A percentile compares a stretch with the other conserved stretches of the same genome.
Conservation (phyloP, 1,140 invertebrate species). For the Venturia canescens region DNA sequence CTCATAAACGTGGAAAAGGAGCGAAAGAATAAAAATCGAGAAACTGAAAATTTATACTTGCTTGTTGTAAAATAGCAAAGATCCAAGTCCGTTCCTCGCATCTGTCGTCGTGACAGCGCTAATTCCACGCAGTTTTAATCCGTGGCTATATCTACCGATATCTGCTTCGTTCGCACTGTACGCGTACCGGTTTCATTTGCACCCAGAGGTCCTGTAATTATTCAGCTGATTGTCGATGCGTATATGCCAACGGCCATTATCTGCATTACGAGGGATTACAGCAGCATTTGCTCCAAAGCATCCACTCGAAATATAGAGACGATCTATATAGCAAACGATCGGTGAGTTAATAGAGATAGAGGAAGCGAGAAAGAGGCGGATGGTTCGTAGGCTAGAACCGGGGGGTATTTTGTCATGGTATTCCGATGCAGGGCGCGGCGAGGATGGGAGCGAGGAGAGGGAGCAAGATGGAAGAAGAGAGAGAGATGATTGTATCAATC, state of each 20-base stretch:
- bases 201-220: constrained; percentile 41
- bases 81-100: too few relatives aligned
- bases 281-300: constrained; percentile 50
- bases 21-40: too few relatives aligned
- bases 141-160: not conserved
- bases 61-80: too few relatives aligned
- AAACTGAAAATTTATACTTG: too few relatives aligned
- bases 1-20: too few relatives aligned
- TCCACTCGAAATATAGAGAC: constrained; percentile 30
- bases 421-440: not conserved
- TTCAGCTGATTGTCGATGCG: constrained; percentile 41
- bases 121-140: too few relatives aligned
- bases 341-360: constrained; percentile 44
- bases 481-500: constrained; percentile 40
- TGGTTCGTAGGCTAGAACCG: not conserved
- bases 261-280: constrained; percentile 50
- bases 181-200: constrained; percentile 38
- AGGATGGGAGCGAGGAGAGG: constrained; percentile 24
- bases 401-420: not conserved
- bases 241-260: constrained; percentile 46
- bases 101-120: too few relatives aligned
- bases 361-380: not conserved
- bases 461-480: constrained; percentile 26
- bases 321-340: constrained; percentile 40
- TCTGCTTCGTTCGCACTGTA: not conserved